These are phyloP conservation scores for Cecropterus lyciades DNA, from an alignment of 1,140 invertebrate genomes.

Conservation along the genomic window DNA sequence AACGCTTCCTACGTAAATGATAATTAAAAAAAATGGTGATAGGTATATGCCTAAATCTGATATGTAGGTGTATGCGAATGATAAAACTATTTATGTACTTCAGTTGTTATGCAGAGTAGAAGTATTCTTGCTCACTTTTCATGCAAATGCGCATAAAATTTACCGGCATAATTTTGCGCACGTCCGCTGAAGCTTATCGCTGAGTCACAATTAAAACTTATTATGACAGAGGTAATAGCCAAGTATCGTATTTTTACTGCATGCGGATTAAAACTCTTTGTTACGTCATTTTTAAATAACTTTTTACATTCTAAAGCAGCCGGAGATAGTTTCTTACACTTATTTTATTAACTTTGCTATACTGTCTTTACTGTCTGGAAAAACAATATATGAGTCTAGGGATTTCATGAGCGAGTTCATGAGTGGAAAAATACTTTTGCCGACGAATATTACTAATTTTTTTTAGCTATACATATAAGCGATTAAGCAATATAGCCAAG, in stretches of 20 bases:
- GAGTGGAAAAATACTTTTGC: no score
- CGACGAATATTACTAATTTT: no score
- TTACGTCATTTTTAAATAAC: neutral
- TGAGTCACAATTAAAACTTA: constrained; percentile 50
- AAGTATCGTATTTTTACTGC: neutral
- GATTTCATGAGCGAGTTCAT: no score
- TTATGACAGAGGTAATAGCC: constrained; percentile 37
- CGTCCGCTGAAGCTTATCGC: constrained; percentile 47
- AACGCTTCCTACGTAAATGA: no score
- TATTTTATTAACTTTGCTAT: neutral
- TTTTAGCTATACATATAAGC: no score
- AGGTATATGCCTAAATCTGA: no score
- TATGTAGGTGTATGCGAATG: no score
- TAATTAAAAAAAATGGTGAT: no score
- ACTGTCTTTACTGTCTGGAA: no score
- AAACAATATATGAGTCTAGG: no score
- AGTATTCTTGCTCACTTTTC: neutral
- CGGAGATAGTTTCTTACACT: neutral
- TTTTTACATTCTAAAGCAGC: neutral
- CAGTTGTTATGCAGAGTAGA: neutral
- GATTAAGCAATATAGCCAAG: no score
- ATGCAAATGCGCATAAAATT: neutral
- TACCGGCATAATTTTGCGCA: constrained; percentile 45
- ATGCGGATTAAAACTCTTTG: neutral
- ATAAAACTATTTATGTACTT: neutral